Percentiles rank a stretch among this genome's conserved stretches.
These are phyloP conservation scores for Troides oblongomaculatus DNA, from an alignment of 2,888 invertebrate genomes.

Conservation along the genomic window DNA sequence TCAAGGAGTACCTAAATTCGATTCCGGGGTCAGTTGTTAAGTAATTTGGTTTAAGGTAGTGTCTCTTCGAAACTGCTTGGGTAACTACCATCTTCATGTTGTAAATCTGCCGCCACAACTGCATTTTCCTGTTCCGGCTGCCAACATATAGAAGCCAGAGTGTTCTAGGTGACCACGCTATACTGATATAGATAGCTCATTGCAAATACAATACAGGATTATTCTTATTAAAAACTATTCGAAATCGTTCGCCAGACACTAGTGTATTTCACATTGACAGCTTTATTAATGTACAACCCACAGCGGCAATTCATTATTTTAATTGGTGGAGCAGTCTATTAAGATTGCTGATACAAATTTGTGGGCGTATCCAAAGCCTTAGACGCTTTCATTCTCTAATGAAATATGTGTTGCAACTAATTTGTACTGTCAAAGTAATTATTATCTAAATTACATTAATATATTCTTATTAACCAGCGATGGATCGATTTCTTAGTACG, in stretches of 20 bases:
- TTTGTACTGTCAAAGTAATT: background rate
- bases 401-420: background rate
- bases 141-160: too few species aligned
- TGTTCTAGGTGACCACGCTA: too few species aligned
- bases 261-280: constrained; percentile 41
- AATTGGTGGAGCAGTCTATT: constrained; percentile 50
- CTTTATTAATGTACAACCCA: constrained; percentile 41
- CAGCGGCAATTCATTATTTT: constrained; percentile 50
- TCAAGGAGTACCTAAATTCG: too few species aligned
- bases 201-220: too few species aligned
- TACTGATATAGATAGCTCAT: too few species aligned
- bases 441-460: background rate
- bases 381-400: background rate
- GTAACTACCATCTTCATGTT: too few species aligned
- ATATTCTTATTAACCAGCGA: background rate
- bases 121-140: too few species aligned
- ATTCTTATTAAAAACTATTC: background rate
- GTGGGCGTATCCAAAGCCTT: constrained; percentile 18
- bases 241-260: background rate
- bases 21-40: too few species aligned
- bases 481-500: too few species aligned
- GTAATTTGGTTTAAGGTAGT: too few species aligned
- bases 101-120: too few species aligned
- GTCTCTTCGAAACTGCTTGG: too few species aligned
- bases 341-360: constrained; percentile 47